Percentiles rank a stretch among this genome's conserved stretches.
These are phyloP conservation scores for Pelmatolapia mariae DNA, from an alignment of 2,113 vertebrate species.

Conservation along the genomic window DNA sequence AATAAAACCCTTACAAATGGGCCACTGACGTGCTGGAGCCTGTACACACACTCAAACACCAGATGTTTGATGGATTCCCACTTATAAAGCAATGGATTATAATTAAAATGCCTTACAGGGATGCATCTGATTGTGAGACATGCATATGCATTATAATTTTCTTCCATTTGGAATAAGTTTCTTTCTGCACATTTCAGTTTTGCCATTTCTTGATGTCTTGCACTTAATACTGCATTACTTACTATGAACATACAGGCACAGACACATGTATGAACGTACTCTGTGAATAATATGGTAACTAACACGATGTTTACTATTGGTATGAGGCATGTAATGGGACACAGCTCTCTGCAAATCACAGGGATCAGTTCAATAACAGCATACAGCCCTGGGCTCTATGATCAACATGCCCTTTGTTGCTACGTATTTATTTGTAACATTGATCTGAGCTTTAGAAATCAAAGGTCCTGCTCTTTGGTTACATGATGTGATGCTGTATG, in stretches of 20 bases:
- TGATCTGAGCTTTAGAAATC: conserved; percentile 1
- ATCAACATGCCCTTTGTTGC: neutral
- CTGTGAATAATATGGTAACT: neutral
- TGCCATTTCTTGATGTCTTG: neutral
- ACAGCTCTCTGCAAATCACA: neutral
- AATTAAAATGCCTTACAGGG: neutral
- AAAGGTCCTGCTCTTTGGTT: neutral
- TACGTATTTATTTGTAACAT: neutral
- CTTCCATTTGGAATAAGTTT: neutral
- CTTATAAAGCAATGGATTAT: neutral
- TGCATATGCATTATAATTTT: neutral
- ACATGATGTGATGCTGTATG: neutral
- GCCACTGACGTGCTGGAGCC: conserved; percentile 26
- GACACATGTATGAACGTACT: neutral
- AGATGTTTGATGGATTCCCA: neutral
- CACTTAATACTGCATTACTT: neutral
- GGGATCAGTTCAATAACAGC: neutral
- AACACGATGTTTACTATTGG: neutral
- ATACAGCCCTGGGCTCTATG: neutral
- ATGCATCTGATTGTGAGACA: neutral
- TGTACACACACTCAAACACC: neutral
- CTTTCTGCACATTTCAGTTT: neutral
- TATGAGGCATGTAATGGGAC: neutral
- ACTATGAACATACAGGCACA: neutral
- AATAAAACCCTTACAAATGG: conserved; percentile 65